Evolutionary conservation across 2,797 vertebrate genomes (phyloP), one percentile per base, ranked within the genome.

Genomic region (Eurystomus glaucurus): DNA sequence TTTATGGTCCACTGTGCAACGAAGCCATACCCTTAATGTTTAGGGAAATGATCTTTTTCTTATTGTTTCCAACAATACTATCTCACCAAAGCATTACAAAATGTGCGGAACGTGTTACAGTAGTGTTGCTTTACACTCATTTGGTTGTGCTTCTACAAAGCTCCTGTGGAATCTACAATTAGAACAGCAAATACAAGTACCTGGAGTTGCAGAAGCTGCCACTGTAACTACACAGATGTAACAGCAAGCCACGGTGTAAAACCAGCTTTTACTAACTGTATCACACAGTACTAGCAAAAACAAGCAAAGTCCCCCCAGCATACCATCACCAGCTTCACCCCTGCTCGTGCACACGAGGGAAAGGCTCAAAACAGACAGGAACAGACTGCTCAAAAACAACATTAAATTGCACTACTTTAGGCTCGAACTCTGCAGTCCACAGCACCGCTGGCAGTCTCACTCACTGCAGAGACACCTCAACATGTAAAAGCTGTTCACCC

Each of bases 221-320:
- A 83, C 91, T 86, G 95, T 84, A 97, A 92, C 88, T 41, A n/a
- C 22, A 61, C 35, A 66, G 68, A 61, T 69, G 43, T n/a, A 83
- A 19, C 25, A 43, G 41, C 69, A 77, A 93, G n/a, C 54, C 86
- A 89, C 46, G 52, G 39, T 55, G 33, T 55, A 93, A 95, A 91
- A 50, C 4, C 31, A 41, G 19, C 12, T 74, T 48, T 54, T 54
- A 78, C 61, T 46, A 51, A 62, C 54, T 15, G 15, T n/a, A 76
- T 61, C 48, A 41, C 4, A 3, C 18, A 41, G 37, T n/a, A 57
- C 41, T 23, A n/a, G 28, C 10, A 39, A 52, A 62, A 72, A 57
- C 33, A 68, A 60, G 57, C 51, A 15, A 45, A 87, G 43, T 68
- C 26, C n/a, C 72, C 29, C 33, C 15, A 28, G 26, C 68, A 71